These are phyloP conservation scores for Pristionchus mayeri DNA, from an alignment of 2,888 invertebrate species.

Conservation along the genomic window DNA sequence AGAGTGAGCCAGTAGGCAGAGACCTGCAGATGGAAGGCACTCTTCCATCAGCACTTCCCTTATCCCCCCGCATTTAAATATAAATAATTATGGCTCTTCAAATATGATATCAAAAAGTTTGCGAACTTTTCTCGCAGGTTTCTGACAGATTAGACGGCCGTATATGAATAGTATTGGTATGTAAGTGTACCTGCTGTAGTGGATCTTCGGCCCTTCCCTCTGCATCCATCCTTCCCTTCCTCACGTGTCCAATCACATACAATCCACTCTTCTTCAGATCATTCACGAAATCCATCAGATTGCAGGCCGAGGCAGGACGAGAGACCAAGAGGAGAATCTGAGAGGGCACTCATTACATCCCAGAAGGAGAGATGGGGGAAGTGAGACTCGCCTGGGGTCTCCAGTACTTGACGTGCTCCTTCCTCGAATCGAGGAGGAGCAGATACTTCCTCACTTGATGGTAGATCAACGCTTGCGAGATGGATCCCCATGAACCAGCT, in stretches of 20 bases:
- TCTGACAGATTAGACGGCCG: too few species aligned
- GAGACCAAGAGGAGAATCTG: conserved; percentile 93
- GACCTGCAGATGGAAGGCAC: too few species aligned
- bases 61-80: too few species aligned
- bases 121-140: too few species aligned
- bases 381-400: conserved; percentile 13
- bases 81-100: too few species aligned
- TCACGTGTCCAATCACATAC: conserved; percentile 87
- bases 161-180: too few species aligned
- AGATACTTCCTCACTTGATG: conserved; percentile 95
- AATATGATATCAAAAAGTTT: too few species aligned
- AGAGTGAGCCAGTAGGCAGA: conserved; percentile 91
- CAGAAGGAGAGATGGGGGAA: not conserved
- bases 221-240: conserved; percentile 77
- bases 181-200: conserved; percentile 81
- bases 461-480: conserved; percentile 97
- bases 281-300: conserved; percentile 95
- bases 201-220: conserved; percentile 81
- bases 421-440: conserved; percentile 92
- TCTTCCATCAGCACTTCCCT: too few species aligned
- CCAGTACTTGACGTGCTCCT: conserved; percentile 87
- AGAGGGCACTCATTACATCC: not conserved
- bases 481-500: conserved; percentile 91
- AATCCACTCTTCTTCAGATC: conserved; percentile 93
- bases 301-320: conserved; percentile 90